Conservation (phyloP, 2,797 vertebrate genomes). For the Eulemur coronatus region DNA sequence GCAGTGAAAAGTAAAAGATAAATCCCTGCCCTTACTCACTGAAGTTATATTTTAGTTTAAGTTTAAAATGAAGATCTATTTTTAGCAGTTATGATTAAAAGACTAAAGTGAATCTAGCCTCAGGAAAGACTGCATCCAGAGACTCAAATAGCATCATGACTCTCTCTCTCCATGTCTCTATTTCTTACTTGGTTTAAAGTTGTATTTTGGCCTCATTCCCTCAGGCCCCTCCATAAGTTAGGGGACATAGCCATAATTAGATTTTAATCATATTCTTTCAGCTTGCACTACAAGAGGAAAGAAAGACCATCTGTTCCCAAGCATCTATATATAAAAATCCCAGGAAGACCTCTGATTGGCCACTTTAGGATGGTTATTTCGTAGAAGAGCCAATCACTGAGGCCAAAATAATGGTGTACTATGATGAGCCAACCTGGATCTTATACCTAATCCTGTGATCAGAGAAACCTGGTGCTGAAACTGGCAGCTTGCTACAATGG, state of each 20-base stretch:
- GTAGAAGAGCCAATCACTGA: neutral
- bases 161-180: neutral
- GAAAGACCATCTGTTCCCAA: neutral
- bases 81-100: slow-evolving; percentile 17
- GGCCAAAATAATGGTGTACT: neutral
- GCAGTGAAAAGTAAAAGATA: neutral
- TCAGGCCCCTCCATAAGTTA: neutral
- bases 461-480: neutral
- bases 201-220: neutral
- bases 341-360: neutral
- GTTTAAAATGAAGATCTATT: neutral
- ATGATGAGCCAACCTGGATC: neutral
- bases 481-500: neutral
- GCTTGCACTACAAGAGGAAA: neutral
- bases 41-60: neutral
- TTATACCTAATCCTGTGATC: neutral
- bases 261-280: neutral
- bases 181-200: neutral
- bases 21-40: neutral
- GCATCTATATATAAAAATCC: neutral
- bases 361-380: neutral
- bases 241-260: neutral
- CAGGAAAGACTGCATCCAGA: neutral
- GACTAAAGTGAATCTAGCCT: neutral
- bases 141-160: neutral